phyloP scores from a whole-genome alignment of 2,888 invertebrate species.

The Lasioglossum calceatum region DNA sequence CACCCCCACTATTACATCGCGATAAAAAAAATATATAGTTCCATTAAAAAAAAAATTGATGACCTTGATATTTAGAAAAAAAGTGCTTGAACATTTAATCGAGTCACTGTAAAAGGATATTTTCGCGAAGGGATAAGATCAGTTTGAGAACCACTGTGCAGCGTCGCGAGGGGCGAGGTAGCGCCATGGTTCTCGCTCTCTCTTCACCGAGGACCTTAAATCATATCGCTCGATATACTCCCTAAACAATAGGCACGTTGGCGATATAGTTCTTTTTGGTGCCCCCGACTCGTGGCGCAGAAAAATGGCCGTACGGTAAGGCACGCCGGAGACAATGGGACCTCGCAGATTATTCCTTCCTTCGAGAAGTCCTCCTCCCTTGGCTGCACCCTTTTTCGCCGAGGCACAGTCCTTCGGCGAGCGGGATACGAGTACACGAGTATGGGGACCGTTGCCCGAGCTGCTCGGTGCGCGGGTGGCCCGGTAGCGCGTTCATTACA shows the following conservation, averaged over 20 bases:
- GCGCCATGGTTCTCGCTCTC: constrained; percentile 28
- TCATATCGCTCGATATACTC: constrained; percentile 74
- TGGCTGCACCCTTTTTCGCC: constrained; percentile 33
- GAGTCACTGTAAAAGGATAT: not conserved
- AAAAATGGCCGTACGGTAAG: constrained; percentile 69
- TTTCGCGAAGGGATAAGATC: not conserved
- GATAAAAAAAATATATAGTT: too few relatives aligned
- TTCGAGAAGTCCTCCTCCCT: constrained; percentile 39
- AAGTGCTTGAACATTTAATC: not conserved
- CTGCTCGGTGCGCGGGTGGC: constrained; percentile 73
- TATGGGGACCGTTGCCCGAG: constrained; percentile 10
- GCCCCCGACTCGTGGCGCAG: constrained; percentile 40
- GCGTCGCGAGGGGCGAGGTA: constrained; percentile 31
- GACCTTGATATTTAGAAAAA: too few relatives aligned
- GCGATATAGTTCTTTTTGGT: constrained; percentile 67
- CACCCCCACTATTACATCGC: too few relatives aligned
- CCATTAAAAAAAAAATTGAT: too few relatives aligned
- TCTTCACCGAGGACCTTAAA: constrained; percentile 63
- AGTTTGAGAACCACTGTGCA: constrained; percentile 65
- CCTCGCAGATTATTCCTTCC: constrained; percentile 58
- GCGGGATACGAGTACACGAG: constrained; percentile 24
- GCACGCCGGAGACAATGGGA: constrained; percentile 71
- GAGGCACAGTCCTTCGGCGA: constrained; percentile 25
- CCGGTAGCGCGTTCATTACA: constrained; percentile 78
- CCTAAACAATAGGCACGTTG: constrained; percentile 71